These are phyloP conservation scores for Heliocidaris tuberculata DNA, from an alignment of 35 echinoderm and acorn worm genomes.

Conservation along the genomic window DNA sequence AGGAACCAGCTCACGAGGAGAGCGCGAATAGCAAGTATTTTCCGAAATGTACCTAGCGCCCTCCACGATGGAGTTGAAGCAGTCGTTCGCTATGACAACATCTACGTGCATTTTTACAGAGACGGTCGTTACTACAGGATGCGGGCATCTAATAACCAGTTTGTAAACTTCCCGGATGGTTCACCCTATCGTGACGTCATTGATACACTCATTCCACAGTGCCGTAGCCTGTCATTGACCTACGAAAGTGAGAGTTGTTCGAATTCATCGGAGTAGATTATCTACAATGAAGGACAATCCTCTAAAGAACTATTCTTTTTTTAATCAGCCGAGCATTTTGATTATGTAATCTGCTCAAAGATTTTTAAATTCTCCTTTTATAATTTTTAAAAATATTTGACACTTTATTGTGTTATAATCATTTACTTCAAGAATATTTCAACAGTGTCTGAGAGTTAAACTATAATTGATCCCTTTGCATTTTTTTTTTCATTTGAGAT, in stretches of 20 bases:
- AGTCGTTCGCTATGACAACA: background rate
- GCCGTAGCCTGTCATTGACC: background rate
- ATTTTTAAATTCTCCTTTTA: no score
- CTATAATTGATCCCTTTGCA: no score
- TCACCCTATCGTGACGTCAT: slow-evolving; percentile 14
- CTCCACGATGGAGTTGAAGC: slow-evolving; percentile 27
- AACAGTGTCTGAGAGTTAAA: no score
- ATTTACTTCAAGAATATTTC: no score
- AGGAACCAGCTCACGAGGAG: background rate
- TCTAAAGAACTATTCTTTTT: no score
- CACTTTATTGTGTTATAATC: no score
- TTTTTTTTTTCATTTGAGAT: no score
- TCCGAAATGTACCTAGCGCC: slow-evolving; percentile 9
- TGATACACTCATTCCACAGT: background rate
- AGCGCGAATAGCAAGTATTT: background rate
- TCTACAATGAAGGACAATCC: no score
- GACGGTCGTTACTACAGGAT: slow-evolving; percentile 32
- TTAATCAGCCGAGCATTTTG: no score
- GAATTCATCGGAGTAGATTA: background rate
- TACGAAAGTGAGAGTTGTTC: background rate
- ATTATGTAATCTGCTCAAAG: no score
- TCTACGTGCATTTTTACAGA: background rate
- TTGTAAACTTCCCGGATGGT: background rate
- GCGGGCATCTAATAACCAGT: background rate
- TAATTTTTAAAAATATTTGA: no score